A percentile compares a stretch with the other conserved stretches of the same genome.
These are phyloP conservation scores for Xanthorhoe spadicearia DNA, from an alignment of 2,888 invertebrate genomes.

Conservation along the genomic window DNA sequence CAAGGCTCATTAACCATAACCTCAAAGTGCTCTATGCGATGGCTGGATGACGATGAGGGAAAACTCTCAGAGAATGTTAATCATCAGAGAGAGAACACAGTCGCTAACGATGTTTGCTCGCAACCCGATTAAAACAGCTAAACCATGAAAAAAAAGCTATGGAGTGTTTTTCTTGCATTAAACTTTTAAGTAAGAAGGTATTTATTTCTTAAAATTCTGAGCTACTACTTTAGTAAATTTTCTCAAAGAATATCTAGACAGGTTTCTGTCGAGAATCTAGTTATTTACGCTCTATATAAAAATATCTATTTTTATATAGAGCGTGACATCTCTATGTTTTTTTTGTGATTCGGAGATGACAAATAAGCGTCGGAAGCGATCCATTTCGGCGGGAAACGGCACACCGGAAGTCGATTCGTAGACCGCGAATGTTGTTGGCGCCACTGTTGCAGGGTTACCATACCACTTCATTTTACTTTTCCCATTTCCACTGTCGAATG, in stretches of 20 bases:
- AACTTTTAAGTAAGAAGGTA: no score
- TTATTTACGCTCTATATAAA: background rate
- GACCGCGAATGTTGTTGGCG: constrained; percentile 81
- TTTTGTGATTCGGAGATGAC: constrained; percentile 74
- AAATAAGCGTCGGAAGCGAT: constrained; percentile 83
- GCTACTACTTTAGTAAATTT: background rate
- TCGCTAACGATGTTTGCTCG: constrained; percentile 61
- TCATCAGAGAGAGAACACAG: constrained; percentile 51
- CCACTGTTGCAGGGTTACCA: constrained; percentile 60
- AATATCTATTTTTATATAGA: background rate
- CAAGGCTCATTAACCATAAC: constrained; percentile 60
- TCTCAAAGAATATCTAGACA: background rate
- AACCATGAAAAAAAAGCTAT: constrained; percentile 45
- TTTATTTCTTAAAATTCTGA: background rate
- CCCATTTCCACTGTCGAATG: constrained; percentile 29
- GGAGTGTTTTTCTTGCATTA: constrained; percentile 36
- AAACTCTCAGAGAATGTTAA: constrained; percentile 53
- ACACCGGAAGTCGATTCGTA: constrained; percentile 81
- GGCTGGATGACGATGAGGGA: constrained; percentile 56
- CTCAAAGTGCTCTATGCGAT: constrained; percentile 55
- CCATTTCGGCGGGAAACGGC: constrained; percentile 83
- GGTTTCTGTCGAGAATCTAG: background rate
- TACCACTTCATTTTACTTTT: constrained; percentile 47
- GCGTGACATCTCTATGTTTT: constrained; percentile 51
- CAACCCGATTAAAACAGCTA: constrained; percentile 59